Conservation (phyloP, 2,113 vertebrate species). For the Malurus cyaneus region DNA sequence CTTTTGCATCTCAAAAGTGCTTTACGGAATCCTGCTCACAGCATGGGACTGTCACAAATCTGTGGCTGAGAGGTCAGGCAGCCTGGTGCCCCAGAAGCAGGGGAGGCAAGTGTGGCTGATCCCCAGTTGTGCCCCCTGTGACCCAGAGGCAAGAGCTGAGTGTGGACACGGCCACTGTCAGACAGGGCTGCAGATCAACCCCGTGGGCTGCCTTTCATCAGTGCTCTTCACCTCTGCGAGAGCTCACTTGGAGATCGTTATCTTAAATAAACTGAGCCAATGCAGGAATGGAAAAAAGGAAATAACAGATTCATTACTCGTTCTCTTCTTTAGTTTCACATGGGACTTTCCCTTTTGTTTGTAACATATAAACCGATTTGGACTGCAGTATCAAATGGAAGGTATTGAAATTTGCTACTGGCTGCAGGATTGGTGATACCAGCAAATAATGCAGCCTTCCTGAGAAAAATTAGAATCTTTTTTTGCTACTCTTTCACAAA, state of each 20-base stretch:
- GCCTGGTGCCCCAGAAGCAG: background rate
- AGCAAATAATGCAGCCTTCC: background rate
- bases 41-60: background rate
- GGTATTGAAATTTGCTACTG: slow-evolving; percentile 3
- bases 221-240: background rate
- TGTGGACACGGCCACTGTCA: background rate
- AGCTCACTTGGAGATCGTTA: background rate
- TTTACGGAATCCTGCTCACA: background rate
- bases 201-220: background rate
- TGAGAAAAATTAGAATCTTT: background rate
- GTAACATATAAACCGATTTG: background rate
- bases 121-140: background rate
- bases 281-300: background rate
- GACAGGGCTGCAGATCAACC: background rate
- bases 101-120: background rate
- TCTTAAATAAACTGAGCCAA: background rate
- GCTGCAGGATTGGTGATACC: background rate
- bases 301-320: background rate
- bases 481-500: background rate
- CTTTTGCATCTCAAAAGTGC: background rate
- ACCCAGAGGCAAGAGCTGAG: fast-evolving
- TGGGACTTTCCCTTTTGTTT: background rate
- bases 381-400: background rate
- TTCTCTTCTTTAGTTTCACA: background rate
- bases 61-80: background rate